Conservation (phyloP, 2,888 invertebrate species). For the Drosophila parthenogenetica region DNA sequence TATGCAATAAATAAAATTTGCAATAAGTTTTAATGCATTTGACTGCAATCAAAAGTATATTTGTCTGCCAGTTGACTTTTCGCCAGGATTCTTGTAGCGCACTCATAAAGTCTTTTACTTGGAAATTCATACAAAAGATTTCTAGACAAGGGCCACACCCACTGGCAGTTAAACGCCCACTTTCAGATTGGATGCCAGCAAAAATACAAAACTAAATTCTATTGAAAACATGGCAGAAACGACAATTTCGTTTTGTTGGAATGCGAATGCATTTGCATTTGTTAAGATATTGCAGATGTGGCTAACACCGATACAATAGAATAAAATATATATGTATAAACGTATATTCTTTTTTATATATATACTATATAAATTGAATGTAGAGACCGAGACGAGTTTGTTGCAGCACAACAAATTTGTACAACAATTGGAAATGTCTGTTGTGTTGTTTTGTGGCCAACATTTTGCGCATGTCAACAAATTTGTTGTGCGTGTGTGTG, state of each 20-base stretch:
- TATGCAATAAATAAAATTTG: conserved; percentile 25
- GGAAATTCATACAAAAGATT: conserved; percentile 51
- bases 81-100: conserved; percentile 27
- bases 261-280: conserved; percentile 52
- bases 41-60: conserved; percentile 72
- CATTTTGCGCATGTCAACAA: conserved; percentile 80
- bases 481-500: conserved; percentile 56
- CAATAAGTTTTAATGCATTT: conserved; percentile 77
- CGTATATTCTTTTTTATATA: conserved; percentile 2
- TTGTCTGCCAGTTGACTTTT: conserved; percentile 60
- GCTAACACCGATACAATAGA: conserved; percentile 27
- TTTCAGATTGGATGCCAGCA: conserved; percentile 51
- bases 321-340: conserved; percentile 1
- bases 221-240: conserved; percentile 59
- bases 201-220: conserved; percentile 61
- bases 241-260: conserved; percentile 36
- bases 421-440: conserved; percentile 65
- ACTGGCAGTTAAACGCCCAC: conserved; percentile 49
- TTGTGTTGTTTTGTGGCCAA: conserved; percentile 39
- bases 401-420: conserved; percentile 70
- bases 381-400: conserved; percentile 37
- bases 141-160: conserved; percentile 63
- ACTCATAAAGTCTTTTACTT: conserved; percentile 37
- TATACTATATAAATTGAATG: conserved; percentile 45
- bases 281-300: conserved; percentile 69